Evolutionary conservation across 2,888 invertebrate species (phyloP).

Genomic region (Penaeus monodon): DNA sequence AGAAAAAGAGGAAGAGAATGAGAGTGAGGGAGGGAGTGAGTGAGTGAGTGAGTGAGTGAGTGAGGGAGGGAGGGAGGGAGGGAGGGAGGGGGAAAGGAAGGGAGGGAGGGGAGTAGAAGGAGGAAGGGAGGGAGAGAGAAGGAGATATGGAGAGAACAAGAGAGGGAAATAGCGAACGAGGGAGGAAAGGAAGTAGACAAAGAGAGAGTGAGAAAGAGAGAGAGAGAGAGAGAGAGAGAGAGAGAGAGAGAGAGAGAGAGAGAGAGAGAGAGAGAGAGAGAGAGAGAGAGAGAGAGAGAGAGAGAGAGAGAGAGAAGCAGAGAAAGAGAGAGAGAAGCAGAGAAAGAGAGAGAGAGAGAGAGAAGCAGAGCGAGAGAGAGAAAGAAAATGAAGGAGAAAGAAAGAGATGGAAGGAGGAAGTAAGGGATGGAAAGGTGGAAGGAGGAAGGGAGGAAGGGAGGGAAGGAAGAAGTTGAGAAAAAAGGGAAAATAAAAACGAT

Average conservation of each 20-base stretch:
- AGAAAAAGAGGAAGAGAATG: too few relatives aligned
- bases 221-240: neutral
- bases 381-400: neutral
- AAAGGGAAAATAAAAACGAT: too few relatives aligned
- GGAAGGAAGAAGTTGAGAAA: too few relatives aligned
- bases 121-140: neutral
- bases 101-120: too few relatives aligned
- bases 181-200: neutral
- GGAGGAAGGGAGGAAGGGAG: neutral
- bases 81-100: too few relatives aligned
- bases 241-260: conserved; percentile 2
- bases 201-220: neutral
- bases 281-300: neutral
- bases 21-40: too few relatives aligned
- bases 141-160: too few relatives aligned
- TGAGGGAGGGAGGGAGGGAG: too few relatives aligned
- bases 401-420: neutral
- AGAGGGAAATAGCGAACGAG: neutral
- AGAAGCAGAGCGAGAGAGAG: neutral
- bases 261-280: neutral
- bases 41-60: too few relatives aligned
- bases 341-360: neutral
- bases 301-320: neutral
- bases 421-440: neutral
- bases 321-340: neutral